Conservation (phyloP, 2,113 vertebrate species). For the Poicephalus meyeri region DNA sequence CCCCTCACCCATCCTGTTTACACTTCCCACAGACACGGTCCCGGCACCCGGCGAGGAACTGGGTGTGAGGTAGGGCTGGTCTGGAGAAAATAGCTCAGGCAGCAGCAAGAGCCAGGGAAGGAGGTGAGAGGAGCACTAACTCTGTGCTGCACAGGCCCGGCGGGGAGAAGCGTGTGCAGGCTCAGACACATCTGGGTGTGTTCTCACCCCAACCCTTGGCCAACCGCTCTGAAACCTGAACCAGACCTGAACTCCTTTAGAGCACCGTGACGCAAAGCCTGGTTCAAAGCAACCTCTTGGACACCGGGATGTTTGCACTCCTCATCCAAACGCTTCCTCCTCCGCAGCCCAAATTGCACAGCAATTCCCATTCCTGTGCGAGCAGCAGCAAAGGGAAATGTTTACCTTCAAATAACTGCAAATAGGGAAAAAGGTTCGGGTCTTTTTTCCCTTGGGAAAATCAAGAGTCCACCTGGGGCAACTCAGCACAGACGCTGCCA, state of each 20-base stretch:
- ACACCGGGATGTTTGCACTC: background rate
- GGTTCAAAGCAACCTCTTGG: background rate
- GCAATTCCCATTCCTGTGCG: rapidly evolving
- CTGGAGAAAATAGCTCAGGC: background rate
- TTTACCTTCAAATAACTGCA: background rate
- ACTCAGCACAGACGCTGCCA: background rate
- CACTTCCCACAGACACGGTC: background rate
- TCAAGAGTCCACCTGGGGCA: background rate
- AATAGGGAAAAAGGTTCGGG: background rate
- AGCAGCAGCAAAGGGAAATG: rapidly evolving
- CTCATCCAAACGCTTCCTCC: background rate
- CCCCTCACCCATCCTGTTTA: constrained; percentile 16
- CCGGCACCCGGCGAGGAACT: background rate
- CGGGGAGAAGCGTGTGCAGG: rapidly evolving
- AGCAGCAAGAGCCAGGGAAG: background rate
- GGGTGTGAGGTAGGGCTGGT: background rate
- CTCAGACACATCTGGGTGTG: background rate
- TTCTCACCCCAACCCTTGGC: background rate
- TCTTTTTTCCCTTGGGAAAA: background rate
- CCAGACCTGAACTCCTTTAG: background rate
- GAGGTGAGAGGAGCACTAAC: background rate
- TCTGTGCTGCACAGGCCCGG: rapidly evolving
- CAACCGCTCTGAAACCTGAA: background rate
- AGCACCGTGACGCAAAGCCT: background rate
- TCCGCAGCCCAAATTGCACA: background rate